Conservation (phyloP, 1,140 invertebrate species). For the Sycophaga agraensis region DNA sequence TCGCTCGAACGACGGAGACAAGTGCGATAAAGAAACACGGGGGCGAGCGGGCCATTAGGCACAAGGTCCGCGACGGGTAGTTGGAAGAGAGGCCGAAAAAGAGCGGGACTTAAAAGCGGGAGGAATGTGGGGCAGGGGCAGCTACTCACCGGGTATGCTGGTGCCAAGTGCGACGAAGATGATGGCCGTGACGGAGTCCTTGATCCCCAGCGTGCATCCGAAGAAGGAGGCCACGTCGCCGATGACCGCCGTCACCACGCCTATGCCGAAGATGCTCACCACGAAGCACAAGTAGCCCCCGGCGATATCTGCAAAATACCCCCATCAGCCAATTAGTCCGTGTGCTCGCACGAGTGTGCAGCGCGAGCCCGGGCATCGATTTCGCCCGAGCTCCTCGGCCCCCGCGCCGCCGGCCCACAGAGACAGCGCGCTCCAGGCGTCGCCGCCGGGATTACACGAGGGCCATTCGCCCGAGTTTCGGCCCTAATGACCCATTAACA, state of each 20-base stretch:
- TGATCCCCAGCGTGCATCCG: constrained; percentile 94
- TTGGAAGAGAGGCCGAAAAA: too few species aligned
- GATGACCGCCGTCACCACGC: constrained; percentile 91
- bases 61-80: too few species aligned
- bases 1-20: too few species aligned
- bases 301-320: constrained; percentile 64
- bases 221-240: constrained; percentile 96
- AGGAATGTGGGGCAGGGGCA: too few species aligned
- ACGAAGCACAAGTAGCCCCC: constrained; percentile 94
- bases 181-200: constrained; percentile 95
- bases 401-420: too few species aligned
- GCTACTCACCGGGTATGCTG: constrained; percentile 85
- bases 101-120: too few species aligned
- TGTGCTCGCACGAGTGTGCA: too few species aligned
- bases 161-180: constrained; percentile 95
- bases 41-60: too few species aligned
- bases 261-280: constrained; percentile 90
- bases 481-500: too few species aligned
- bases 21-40: too few species aligned
- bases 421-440: constrained; percentile 1
- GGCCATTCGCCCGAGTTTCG: not conserved
- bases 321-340: too few species aligned
- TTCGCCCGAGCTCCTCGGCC: not conserved
- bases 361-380: too few species aligned
- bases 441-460: constrained; percentile 12